Percentiles rank a stretch among this genome's conserved stretches.
phyloP scores from a whole-genome alignment of 1,140 invertebrate species.

The Drosophila leontia region DNA sequence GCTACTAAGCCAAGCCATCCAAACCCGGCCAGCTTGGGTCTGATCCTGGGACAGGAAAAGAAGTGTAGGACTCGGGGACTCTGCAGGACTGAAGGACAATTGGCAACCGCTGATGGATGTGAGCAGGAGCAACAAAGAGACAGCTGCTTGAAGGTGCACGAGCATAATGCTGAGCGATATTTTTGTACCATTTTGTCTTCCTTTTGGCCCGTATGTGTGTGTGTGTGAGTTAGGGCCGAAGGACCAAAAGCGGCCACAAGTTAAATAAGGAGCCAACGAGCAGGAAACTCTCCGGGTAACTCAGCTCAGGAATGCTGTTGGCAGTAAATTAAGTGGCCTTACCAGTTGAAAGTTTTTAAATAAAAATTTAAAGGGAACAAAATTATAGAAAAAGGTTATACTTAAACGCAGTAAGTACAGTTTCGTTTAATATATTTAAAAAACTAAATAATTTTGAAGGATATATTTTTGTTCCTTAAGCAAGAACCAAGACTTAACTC shows the following conservation, averaged over 20 bases:
- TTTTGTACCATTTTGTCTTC: conserved; percentile 46
- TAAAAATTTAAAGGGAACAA: background rate
- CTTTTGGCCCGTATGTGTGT: background rate
- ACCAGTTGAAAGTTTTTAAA: background rate
- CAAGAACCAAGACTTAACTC: too few relatives aligned
- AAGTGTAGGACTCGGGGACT: background rate
- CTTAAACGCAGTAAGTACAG: background rate
- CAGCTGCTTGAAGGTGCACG: conserved; percentile 63
- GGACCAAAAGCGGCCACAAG: conserved; percentile 52
- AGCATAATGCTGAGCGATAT: conserved; percentile 58
- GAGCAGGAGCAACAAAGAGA: conserved; percentile 59
- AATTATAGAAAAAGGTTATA: background rate
- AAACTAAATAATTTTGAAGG: too few relatives aligned
- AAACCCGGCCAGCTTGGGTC: conserved; percentile 23
- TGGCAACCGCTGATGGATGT: conserved; percentile 69
- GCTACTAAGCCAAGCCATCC: conserved; percentile 37
- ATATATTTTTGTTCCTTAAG: too few relatives aligned
- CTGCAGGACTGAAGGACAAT: conserved; percentile 32
- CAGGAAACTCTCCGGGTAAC: conserved; percentile 18
- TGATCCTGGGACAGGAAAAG: background rate
- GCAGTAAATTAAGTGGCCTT: background rate
- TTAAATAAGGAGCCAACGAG: conserved; percentile 66
- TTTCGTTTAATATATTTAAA: too few relatives aligned
- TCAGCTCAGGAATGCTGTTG: conserved; percentile 38
- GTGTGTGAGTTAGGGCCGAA: background rate